Evolutionary conservation across 2,888 invertebrate species (phyloP), one percentile per base, ranked within the genome.

Genomic region (Polydrusus tereticollis): DNA sequence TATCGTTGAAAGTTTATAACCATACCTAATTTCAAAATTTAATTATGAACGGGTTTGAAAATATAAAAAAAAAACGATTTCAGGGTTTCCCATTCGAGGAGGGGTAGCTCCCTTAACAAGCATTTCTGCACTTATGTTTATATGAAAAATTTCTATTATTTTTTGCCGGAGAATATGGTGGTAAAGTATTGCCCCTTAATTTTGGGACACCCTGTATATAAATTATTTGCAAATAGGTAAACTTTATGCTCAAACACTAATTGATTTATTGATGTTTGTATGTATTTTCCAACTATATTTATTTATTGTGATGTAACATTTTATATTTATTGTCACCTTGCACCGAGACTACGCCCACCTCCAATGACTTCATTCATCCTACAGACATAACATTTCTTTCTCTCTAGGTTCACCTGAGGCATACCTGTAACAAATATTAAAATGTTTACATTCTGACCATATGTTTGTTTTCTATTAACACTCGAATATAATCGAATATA

Each of bases 291-390:
- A 67, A 60, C 33, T 57, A 58, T 20, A 50, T 68, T 41, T 59
- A 36, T 41, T 58, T 33, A 16, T n/a, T 58, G 29, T 58, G 67
- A 74, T 74, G 68, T 76, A 71, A 74, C 63, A 71, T 72, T 65
- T 62, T 57, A 76, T 77, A 75, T 76, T 75, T 75, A 77, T 76
- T 75, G 78, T 77, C 78, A 77, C 77, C 78, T 78, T 77, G 75
- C 74, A 63, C 55, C 60, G 67, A 70, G 67, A 73, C 65, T 38
- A 62, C 77, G 70, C 79, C 79, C 73, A 78, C 78, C 38, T 23
- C 7, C 41, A 43, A 71, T 77, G 77, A 77, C 77, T 75, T 69
- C 74, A 74, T 75, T 68, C 62, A 36, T 62, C 76, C 76, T 72
- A 76, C 76, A n/a, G n/a, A n/a, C n/a, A 64, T 68, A 43, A 50